Evolutionary conservation across 2,113 vertebrate species (phyloP), one percentile per base, ranked within the genome.

Genomic region (Todiramphus saurophagus): DNA sequence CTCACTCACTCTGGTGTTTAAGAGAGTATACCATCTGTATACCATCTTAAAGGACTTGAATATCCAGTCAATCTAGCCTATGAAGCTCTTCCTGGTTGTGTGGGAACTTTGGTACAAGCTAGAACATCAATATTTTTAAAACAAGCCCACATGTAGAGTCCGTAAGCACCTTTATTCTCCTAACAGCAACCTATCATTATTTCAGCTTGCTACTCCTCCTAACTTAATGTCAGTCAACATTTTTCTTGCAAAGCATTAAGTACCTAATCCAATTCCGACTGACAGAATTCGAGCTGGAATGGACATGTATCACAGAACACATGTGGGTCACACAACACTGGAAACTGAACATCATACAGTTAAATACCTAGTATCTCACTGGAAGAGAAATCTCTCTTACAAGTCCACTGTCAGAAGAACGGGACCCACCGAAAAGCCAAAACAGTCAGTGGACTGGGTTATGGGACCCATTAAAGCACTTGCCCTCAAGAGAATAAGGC

Each of bases 171-270:
- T 90, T 93, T 25, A 48, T 17, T 88, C 59, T 53, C 48, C 30
- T 20, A 53, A 44, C 33, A 58, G 39, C 18, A 3, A 58, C 41
- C 13, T 16, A 24, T 67, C 62, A 72, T 73, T 69, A 83, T 76
- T 95, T 87, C 86, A 92, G 37, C 76, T 75, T 81, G 69, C 87
- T 90, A 77, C 20, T 76, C 55, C 55, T 56, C 73, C 87, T 92
- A 70, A 95, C 27, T 88, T 88, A 93, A 88, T 5, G 7, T 28
- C 53, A 93, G 83, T 33, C 13, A 51, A 60, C 28, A 35, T 69
- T 86, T 68, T 78, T 35, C 67, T 94, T 62, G 67, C 59, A 76
- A 89, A 87, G 83, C 41, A 72, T 72, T 74, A 73, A 3, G 0
- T 31, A 28, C 41, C 41, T 64, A 89, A 93, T 17, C 1, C 30